These are phyloP conservation scores for Pan troglodytes DNA, from an alignment of 2,113 vertebrate genomes.

Conservation along the genomic window NHGRI_mPanTro3-v2.1_pri NC_072409.2:18285501-18286000, in stretches of 20 bases:
- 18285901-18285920: neutral
- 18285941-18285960: neutral
- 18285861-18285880: neutral
- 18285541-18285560: neutral
- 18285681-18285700: neutral
- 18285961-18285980: neutral
- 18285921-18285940: neutral
- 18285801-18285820: neutral
- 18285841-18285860: neutral
- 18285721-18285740: neutral
- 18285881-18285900: neutral
- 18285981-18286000: neutral
- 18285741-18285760: neutral
- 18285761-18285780: neutral
- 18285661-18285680: neutral
- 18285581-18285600: constrained; percentile 54
- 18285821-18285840: neutral
- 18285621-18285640: neutral
- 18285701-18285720: neutral
- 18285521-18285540: neutral
- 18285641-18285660: neutral
- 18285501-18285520: constrained; percentile 47
- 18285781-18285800: neutral
- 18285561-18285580: neutral
- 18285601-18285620: constrained; percentile 18